Evolutionary conservation across 2,797 vertebrate genomes (phyloP), one percentile per base, ranked within the genome.

Genomic region (Halcyon leucocephala): DNA sequence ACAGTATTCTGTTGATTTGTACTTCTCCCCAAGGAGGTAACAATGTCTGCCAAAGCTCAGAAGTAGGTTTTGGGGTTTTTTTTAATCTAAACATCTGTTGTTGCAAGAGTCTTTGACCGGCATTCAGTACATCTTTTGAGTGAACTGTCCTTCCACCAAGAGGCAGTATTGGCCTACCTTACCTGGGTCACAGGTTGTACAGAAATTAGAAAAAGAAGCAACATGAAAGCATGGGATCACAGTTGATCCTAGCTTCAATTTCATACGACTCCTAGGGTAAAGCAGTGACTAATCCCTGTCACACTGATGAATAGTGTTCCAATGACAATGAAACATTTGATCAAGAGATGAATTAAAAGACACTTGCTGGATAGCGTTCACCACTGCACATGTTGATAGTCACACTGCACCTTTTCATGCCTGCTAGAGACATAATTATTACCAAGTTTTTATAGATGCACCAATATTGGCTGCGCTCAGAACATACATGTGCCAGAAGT

Each of bases 131-230:
- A 12, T 61, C 62, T 82, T 69, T 87, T 31, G 35, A 79, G 37
- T 49, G 49, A 65, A 19, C 26, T 77, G 16, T 93, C 70, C 71
- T 85, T 92, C 86, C 93, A 85, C 93, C 62, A 33, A 82, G 89
- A 96, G 89, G 94, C 94, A 87, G 58, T 70, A 57, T 82, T 78
- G 48, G 35, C 74, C 74, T 55, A 17, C 44, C 42, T 80, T 97
- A 93, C n/a, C 14, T 9, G 52, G 54, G 51, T 48, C 62, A 51
- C 33, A 57, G 18, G 2, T 44, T 86, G 42, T 42, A 12, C 48
- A 48, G 42, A 82, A 89, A 51, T 49, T 15, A n/a, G 42, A 37
- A 64, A 70, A 61, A 57, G 41, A 35, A 46, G 18, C 46, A 69
- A 44, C 10, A 6, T 20, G 16, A 91, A 80, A 93, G 51, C 17